Conservation (phyloP, 2,888 invertebrate genomes). For the Lobophora halterata region DNA sequence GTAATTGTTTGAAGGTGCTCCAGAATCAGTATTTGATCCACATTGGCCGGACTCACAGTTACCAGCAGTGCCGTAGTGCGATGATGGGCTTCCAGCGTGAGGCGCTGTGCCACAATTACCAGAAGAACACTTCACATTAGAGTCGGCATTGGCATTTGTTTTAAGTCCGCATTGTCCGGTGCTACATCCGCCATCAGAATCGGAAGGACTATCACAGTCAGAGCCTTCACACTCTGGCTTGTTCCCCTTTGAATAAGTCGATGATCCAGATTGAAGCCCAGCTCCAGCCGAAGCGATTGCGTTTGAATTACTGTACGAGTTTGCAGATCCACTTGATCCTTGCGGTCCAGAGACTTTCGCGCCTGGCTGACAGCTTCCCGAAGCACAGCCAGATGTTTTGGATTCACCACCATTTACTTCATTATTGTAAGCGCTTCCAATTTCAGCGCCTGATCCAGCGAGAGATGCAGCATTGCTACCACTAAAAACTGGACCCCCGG, state of each 20-base stretch:
- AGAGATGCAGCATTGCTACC: slow-evolving; percentile 30
- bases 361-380: slow-evolving; percentile 20
- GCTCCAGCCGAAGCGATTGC: slow-evolving; percentile 26
- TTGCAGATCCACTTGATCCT: slow-evolving; percentile 12
- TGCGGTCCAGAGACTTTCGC: slow-evolving; percentile 9
- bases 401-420: slow-evolving; percentile 9
- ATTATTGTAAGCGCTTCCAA: slow-evolving; percentile 23
- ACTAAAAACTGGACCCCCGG: slow-evolving; percentile 28
- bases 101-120: slow-evolving; percentile 18
- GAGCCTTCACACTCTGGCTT: slow-evolving; percentile 41
- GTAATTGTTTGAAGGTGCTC: slow-evolving; percentile 21
- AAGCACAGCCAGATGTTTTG: slow-evolving; percentile 22
- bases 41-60: slow-evolving; percentile 45
- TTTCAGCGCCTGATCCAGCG: slow-evolving; percentile 21
- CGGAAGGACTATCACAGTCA: slow-evolving; percentile 35
- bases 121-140: slow-evolving; percentile 24
- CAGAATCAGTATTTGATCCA: slow-evolving; percentile 21
- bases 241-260: slow-evolving; percentile 11
- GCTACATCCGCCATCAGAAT: slow-evolving; percentile 14
- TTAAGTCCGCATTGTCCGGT: slow-evolving; percentile 21
- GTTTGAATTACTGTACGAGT: slow-evolving; percentile 18
- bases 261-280: slow-evolving; percentile 25
- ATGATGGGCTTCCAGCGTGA: slow-evolving; percentile 4
- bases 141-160: slow-evolving; percentile 9
- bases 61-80: slow-evolving; percentile 16